phyloP scores from a whole-genome alignment of 2,797 vertebrate genomes.

The Manis pentadactyla region DNA sequence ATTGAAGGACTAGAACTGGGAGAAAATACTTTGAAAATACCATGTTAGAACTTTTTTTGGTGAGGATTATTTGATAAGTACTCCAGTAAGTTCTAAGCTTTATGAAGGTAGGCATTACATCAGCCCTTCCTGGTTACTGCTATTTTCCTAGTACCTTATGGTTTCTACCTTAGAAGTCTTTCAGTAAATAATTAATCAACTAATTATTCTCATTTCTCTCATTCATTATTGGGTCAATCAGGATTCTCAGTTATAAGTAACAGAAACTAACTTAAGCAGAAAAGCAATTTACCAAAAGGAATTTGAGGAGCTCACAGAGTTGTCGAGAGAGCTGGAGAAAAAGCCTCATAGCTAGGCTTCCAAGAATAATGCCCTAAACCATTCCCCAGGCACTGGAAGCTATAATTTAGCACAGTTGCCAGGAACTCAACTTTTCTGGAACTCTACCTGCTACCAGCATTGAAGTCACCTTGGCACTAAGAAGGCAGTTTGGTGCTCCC shows the following conservation, averaged over 20 bases:
- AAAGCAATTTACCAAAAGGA: not conserved
- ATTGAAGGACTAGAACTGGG: not conserved
- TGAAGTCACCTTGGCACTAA: not conserved
- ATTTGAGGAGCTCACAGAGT: not conserved
- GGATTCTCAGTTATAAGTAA: not conserved
- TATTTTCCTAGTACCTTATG: not conserved
- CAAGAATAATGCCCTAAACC: constrained; percentile 6
- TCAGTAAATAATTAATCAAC: not conserved
- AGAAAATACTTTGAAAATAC: not conserved
- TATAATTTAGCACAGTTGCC: not conserved
- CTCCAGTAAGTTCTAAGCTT: not conserved
- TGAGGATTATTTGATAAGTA: not conserved
- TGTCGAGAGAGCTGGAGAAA: not conserved
- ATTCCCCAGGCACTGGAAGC: not conserved
- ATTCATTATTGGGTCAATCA: not conserved
- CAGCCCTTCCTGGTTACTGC: not conserved
- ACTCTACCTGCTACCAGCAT: not conserved
- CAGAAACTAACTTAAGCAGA: not conserved
- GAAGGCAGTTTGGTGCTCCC: not conserved
- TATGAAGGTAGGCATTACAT: not conserved
- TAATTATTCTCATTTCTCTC: not conserved
- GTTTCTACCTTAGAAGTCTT: not conserved
- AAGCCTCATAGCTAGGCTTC: not conserved
- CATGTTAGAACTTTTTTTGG: not conserved
- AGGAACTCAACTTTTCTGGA: not conserved